A percentile compares a stretch with the other conserved stretches of the same genome.
These are phyloP conservation scores for Vanacampus margaritifer DNA, from an alignment of 2,113 vertebrate species.

Conservation along the genomic window DNA sequence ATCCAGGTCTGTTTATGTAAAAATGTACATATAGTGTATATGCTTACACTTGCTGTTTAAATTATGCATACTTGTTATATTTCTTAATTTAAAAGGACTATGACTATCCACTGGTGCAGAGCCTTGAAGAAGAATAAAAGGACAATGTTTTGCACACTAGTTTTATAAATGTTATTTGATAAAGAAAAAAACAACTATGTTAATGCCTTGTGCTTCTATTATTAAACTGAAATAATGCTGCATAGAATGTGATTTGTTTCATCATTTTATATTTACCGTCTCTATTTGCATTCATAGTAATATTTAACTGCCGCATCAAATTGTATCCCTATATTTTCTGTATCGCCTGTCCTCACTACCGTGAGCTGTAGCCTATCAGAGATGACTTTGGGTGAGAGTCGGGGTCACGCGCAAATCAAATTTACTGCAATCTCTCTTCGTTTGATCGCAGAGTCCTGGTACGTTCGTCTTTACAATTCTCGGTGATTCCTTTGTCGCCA, in stretches of 20 bases:
- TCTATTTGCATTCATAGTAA: background rate
- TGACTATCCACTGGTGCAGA: constrained; percentile 77
- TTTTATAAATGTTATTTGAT: constrained; percentile 80
- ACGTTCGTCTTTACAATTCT: constrained; percentile 30
- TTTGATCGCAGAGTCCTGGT: background rate
- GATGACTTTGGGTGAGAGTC: background rate
- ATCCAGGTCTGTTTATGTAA: constrained; percentile 71
- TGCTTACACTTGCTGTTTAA: constrained; percentile 73
- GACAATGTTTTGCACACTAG: constrained; percentile 92
- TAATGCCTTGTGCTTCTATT: constrained; percentile 77
- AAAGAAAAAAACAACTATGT: constrained; percentile 68
- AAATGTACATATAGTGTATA: constrained; percentile 73
- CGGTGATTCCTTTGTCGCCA: constrained; percentile 37
- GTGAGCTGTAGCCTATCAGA: background rate
- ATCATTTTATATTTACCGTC: constrained; percentile 41
- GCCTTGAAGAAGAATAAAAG: constrained; percentile 75
- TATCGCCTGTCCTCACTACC: background rate
- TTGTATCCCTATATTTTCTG: background rate
- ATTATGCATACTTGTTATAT: constrained; percentile 80
- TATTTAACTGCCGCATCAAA: background rate
- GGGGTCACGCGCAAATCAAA: background rate
- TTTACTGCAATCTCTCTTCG: background rate
- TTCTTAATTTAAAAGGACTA: constrained; percentile 78
- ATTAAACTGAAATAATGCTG: constrained; percentile 97
- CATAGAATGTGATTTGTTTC: constrained; percentile 81